Conservation (phyloP, 2,888 invertebrate species). For the Sepioteuthis lessoniana region DNA sequence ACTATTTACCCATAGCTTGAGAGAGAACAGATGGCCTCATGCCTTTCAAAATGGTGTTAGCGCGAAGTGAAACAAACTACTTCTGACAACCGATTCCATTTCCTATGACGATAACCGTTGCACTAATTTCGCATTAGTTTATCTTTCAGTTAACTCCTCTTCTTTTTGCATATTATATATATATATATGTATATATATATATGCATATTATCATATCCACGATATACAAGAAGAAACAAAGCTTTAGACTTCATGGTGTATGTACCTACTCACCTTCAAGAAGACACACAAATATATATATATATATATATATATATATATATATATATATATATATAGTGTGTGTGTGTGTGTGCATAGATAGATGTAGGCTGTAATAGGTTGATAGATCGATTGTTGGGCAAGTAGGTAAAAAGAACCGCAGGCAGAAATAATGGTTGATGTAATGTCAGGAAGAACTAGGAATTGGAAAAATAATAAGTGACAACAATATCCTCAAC, state of each 20-base stretch:
- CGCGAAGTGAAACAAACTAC: too few relatives aligned
- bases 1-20: too few relatives aligned
- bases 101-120: too few relatives aligned
- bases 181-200: background rate
- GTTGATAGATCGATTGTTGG: background rate
- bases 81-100: too few relatives aligned
- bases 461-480: background rate
- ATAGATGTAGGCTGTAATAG: background rate
- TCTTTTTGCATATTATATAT: background rate
- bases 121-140: background rate
- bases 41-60: too few relatives aligned
- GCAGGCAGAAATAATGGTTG: background rate
- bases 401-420: background rate
- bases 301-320: background rate
- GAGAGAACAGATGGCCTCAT: too few relatives aligned
- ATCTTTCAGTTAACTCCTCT: background rate
- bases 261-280: too few relatives aligned
- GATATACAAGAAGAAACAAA: too few relatives aligned
- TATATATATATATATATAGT: background rate
- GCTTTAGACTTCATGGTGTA: too few relatives aligned
- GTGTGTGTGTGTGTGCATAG: background rate
- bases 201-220: too few relatives aligned
- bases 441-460: background rate
- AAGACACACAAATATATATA: too few relatives aligned
- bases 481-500: slow-evolving; percentile 18